These are phyloP conservation scores for Pogonocichla stellata DNA, from an alignment of 2,113 vertebrate genomes.

Conservation along the genomic window DNA sequence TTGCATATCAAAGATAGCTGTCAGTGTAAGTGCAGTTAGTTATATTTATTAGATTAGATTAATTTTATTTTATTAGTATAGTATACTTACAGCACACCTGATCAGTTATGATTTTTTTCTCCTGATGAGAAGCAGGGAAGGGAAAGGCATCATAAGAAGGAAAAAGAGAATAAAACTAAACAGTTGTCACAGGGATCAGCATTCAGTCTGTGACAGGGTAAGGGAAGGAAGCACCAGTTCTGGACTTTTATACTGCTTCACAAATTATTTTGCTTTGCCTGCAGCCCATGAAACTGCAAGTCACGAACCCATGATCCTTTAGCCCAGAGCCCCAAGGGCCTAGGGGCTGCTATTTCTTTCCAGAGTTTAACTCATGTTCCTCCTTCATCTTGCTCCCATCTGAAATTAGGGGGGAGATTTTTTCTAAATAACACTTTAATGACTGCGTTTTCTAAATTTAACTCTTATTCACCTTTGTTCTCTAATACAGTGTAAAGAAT, in stretches of 20 bases:
- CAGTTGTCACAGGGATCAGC: not conserved
- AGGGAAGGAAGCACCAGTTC: not conserved
- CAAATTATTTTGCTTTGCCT: not conserved
- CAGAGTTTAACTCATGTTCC: not conserved
- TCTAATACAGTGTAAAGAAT: not conserved
- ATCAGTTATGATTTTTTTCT: not conserved
- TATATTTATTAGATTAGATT: not conserved
- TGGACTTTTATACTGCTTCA: not conserved
- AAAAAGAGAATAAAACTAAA: not conserved
- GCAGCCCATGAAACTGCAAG: not conserved
- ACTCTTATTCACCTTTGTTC: not conserved
- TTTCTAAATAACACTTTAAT: not conserved
- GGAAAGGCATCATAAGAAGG: not conserved
- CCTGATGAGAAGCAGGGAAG: not conserved
- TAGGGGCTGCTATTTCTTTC: not conserved
- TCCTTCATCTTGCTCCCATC: not conserved
- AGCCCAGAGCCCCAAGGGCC: not conserved
- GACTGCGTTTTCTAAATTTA: not conserved
- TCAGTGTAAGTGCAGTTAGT: not conserved
- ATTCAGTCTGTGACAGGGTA: not conserved
- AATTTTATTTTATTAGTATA: not conserved
- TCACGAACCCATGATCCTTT: not conserved
- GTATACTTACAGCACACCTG: not conserved
- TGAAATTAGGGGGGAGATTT: not conserved
- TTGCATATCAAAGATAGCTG: not conserved